Base-by-base conservation (phyloP, 2,797 vertebrate species). In the Sebastes trivittatus region DNA sequence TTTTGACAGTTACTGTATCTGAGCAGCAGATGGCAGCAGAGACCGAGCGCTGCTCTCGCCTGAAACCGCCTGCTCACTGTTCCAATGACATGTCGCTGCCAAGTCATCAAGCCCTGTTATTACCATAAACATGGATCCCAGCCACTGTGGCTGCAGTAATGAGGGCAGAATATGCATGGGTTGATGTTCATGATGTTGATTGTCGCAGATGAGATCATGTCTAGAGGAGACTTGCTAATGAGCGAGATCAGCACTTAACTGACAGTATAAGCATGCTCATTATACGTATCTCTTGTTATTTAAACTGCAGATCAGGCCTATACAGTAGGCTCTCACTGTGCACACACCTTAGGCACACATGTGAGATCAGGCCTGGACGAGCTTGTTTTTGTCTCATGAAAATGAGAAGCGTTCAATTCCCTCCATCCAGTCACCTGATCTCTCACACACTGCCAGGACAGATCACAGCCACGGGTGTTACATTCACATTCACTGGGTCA, bases 21-120 rank as follows among this genome's bases (percentile, higher is more conserved):
- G n/a, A 54, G 22, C 95, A 94, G 89, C 86, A 88, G 95, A 76
- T 90, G 93, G 94, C 92, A 91, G 90, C 90, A 95, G 63, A 93
- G 88, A 79, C 89, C 52, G 11, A 75, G 32, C 1, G 1, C 25
- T 27, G 18, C 22, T 66, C 6, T 11, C 29, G 4, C 46, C 23
- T 32, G 8, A 55, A 46, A 4, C 25, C 49, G 2, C 29, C 52
- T 11, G 23, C 58, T 67, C 27, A 20, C 71, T 13, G 20, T 16
- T 30, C 61, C 30, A 11, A 0, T 73, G 54, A 42, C 55, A 70
- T 32, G 66, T 65, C 3, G 3, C 68, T 76, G 62, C 56, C 78
- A 65, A 49, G 46, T 83, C 74, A 32, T 80, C 60, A 84, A 76
- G 64, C 71, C 1, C 38, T 27, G 25, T 54, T 34, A 66, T 64